A percentile compares a stretch with the other conserved stretches of the same genome.
Evolutionary conservation across 2,113 vertebrate species (phyloP).

Genomic region (Tachysurus fulvidraco): DNA sequence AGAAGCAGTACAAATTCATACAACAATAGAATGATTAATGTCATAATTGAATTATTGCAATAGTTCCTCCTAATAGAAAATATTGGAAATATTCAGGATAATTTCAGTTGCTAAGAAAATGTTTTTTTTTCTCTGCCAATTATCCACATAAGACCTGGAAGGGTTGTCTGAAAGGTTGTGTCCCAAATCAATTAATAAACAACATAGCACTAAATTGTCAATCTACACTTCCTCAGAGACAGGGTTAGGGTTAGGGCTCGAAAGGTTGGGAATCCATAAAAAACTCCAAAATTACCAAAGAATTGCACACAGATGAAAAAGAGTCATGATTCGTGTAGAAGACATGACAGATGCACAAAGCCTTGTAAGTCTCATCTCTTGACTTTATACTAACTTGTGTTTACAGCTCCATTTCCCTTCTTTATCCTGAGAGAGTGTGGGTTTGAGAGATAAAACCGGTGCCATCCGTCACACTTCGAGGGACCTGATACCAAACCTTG

Average conservation of each 20-base stretch:
- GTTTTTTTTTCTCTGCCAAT: not conserved
- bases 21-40: not conserved
- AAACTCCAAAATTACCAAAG: too few relatives aligned
- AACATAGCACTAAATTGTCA: not conserved
- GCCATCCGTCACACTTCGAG: slow-evolving; percentile 41
- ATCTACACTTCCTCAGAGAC: not conserved
- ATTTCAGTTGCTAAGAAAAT: not conserved
- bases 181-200: not conserved
- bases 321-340: too few relatives aligned
- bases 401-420: slow-evolving; percentile 12
- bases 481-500: slow-evolving; percentile 11
- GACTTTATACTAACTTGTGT: slow-evolving; percentile 5
- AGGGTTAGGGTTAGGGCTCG: too few relatives aligned
- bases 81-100: not conserved
- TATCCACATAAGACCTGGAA: not conserved
- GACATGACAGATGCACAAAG: not conserved
- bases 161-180: not conserved
- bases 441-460: slow-evolving; percentile 23
- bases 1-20: not conserved
- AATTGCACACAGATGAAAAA: too few relatives aligned
- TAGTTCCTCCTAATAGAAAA: not conserved
- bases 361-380: not conserved
- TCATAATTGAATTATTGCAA: not conserved
- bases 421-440: slow-evolving; percentile 9
- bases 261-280: too few relatives aligned